Evolutionary conservation across 1,140 invertebrate genomes (phyloP), one percentile per base, ranked within the genome.

Genomic region (Rhynchophorus ferrugineus): DNA sequence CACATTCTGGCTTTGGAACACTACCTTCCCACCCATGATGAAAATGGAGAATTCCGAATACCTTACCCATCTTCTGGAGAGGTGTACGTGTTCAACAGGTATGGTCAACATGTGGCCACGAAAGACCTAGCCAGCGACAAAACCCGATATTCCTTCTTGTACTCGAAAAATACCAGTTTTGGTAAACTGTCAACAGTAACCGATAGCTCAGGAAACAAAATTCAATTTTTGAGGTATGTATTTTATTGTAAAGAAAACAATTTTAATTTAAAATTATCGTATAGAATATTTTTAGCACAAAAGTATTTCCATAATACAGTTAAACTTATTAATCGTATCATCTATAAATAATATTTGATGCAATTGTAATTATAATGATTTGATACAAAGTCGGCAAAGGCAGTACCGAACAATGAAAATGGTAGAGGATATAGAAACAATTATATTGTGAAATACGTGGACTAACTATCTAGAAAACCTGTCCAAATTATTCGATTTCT

Each of bases 91-190:
- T 98, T 98, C 67, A 91, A 91, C 71, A 78, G 87, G 8, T 94
- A 95, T 65, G 95, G 95, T 0, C 93, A 97, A 70, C 94, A 98
- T 68, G 86, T 91, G 16, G 84, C 85, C 2, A 97, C 94, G 0
- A 90, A 90, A 68, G 91, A 95, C 70, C 75, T 96, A 34, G 87
- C 92, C 33, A 95, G 92, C 0, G 89, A 89, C 18, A 89, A 91
- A 73, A 88, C 85, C 0, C 80, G 91, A 62, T 97, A 96, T 69
- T 89, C 90, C 19, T 98, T 97, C 74, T 76, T 94, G 1, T 98
- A 98, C 71, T 95, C 87, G 14, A 95, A 96, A 67, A 97, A 97
- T 63, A 95, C 92, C 1, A 93, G 89, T 64, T 94, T 95, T 63
- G 94, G 94, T 1, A 92, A 93, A 68, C 73, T 98, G 16, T 91